phyloP scores from a whole-genome alignment of 92 coral and sea anemone genomes.

The Porites cylindrica region DNA sequence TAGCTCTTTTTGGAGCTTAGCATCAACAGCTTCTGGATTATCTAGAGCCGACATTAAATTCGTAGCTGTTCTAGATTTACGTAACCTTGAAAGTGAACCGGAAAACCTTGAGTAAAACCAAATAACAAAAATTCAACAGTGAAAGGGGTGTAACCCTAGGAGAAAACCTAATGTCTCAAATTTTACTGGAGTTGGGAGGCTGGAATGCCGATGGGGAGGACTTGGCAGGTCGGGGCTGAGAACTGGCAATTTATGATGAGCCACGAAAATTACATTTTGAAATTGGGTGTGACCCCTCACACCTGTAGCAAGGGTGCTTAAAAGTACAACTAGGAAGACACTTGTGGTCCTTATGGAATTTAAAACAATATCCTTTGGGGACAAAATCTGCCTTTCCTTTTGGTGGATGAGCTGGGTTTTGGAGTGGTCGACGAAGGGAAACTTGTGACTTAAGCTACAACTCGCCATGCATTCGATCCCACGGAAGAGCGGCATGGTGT shows the following conservation, averaged over 20 bases:
- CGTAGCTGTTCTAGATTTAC: too few species aligned
- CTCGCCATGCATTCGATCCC: conserved; percentile 62
- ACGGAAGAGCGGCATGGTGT: conserved; percentile 46
- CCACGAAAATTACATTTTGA: conserved; percentile 63
- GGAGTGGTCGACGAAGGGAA: background rate
- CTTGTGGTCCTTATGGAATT: conserved; percentile 32
- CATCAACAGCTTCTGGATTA: too few species aligned
- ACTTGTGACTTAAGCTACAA: conserved; percentile 52
- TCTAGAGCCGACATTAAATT: too few species aligned
- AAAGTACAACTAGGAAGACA: conserved; percentile 51
- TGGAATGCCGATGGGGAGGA: background rate
- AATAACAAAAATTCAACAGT: too few species aligned
- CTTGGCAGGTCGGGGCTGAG: conserved; percentile 12
- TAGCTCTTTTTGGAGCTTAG: too few species aligned
- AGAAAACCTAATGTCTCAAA: conserved; percentile 31
- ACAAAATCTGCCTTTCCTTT: conserved; percentile 8
- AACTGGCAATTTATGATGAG: background rate
- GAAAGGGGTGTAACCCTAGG: conserved; percentile 28
- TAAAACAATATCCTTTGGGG: conserved; percentile 52
- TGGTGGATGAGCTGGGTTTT: too few species aligned
- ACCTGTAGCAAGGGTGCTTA: conserved; percentile 54
- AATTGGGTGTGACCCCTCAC: conserved; percentile 50
- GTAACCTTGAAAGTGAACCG: too few species aligned
- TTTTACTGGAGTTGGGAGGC: conserved; percentile 64
- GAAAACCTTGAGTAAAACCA: too few species aligned